Conservation (phyloP, 2,888 invertebrate genomes). For the Hecatera dysodea region DNA sequence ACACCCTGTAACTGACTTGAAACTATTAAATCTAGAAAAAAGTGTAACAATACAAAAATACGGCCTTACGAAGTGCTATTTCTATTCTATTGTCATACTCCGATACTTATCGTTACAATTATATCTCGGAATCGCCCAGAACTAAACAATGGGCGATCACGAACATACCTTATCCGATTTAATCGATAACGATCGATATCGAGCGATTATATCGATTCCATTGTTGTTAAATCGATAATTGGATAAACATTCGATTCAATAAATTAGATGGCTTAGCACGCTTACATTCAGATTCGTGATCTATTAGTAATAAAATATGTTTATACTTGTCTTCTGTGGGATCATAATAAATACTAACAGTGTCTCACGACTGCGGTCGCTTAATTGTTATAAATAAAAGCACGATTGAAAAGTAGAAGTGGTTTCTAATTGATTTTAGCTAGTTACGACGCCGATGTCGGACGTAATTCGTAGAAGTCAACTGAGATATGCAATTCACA, state of each 20-base stretch:
- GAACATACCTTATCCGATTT: conserved; percentile 64
- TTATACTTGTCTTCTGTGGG: conserved; percentile 34
- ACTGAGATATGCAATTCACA: conserved; percentile 3
- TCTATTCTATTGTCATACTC: conserved; percentile 58
- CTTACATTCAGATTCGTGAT: conserved; percentile 61
- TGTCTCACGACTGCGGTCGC: conserved; percentile 38
- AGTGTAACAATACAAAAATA: conserved; percentile 58
- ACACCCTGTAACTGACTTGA: conserved; percentile 12
- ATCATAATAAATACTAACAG: conserved; percentile 43
- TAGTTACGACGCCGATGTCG: conserved; percentile 17
- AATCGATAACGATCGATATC: conserved; percentile 67
- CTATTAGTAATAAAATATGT: conserved; percentile 56
- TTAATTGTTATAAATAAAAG: conserved; percentile 55
- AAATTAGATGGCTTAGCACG: conserved; percentile 65
- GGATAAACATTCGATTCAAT: conserved; percentile 69
- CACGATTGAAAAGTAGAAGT: conserved; percentile 49
- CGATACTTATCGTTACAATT: conserved; percentile 64
- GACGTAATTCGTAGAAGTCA: conserved; percentile 18
- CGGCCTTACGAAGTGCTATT: conserved; percentile 50
- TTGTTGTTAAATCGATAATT: conserved; percentile 69
- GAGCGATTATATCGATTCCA: conserved; percentile 68
- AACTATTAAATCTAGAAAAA: conserved; percentile 25
- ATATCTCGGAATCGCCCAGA: conserved; percentile 59
- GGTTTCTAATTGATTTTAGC: conserved; percentile 47
- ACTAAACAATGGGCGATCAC: conserved; percentile 67